Percentiles rank a stretch among this genome's conserved stretches.
Conservation (phyloP, 2,888 invertebrate genomes). For the Gymnocheta viridis region DNA sequence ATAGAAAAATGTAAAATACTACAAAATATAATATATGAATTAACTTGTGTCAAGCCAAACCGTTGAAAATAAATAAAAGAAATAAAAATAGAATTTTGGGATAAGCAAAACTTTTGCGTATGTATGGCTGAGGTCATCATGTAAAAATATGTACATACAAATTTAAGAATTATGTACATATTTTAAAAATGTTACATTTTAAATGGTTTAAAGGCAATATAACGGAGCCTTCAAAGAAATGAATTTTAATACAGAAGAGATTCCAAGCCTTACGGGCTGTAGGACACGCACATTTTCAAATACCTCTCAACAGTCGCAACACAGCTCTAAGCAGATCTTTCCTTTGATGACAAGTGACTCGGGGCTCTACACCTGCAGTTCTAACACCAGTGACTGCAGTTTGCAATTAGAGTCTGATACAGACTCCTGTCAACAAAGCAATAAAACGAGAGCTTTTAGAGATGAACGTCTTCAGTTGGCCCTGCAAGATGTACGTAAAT, state of each 20-base stretch:
- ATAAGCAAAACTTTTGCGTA: neutral
- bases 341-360: slow-evolving; percentile 61
- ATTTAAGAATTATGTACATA: neutral
- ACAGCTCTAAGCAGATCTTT: slow-evolving; percentile 46
- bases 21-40: slow-evolving; percentile 15
- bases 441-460: slow-evolving; percentile 23
- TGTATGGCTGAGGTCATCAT: slow-evolving; percentile 22
- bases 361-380: slow-evolving; percentile 68
- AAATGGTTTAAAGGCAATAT: neutral
- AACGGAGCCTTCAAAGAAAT: neutral
- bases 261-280: neutral
- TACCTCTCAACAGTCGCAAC: slow-evolving; percentile 51
- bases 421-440: slow-evolving; percentile 21
- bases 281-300: slow-evolving; percentile 45
- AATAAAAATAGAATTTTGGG: neutral
- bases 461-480: slow-evolving; percentile 74
- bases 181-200: neutral
- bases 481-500: slow-evolving; percentile 76
- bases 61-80: neutral
- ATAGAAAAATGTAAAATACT: slow-evolving; percentile 27
- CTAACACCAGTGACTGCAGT: slow-evolving; percentile 62
- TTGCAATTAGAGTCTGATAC: slow-evolving; percentile 58
- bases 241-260: slow-evolving; percentile 7
- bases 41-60: neutral
- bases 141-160: slow-evolving; percentile 7